These are phyloP conservation scores for Isotomurus palustris DNA, from an alignment of 2,888 invertebrate genomes.

Conservation along the genomic window DNA sequence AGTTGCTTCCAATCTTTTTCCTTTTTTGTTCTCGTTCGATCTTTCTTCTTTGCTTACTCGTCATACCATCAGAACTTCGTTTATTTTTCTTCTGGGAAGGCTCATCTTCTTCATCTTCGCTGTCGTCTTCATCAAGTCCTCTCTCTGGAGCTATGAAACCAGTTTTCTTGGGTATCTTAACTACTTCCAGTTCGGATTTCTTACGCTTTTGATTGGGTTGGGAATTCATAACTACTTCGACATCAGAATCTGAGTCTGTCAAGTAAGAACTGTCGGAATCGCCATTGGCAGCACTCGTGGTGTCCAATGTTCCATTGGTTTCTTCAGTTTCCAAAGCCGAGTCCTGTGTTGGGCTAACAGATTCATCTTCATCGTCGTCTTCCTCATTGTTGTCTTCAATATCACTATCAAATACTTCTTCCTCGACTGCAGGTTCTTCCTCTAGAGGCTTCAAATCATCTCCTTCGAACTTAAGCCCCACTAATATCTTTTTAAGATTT, in stretches of 20 bases:
- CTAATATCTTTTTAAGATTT: conserved; percentile 50
- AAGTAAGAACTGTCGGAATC: conserved; percentile 12
- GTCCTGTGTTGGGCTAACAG: conserved; percentile 51
- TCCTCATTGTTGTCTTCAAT: conserved; percentile 48
- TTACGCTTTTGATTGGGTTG: conserved; percentile 4
- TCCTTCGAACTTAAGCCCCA: conserved; percentile 49
- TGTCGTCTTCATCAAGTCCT: conserved; percentile 45
- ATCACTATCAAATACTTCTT: conserved; percentile 51
- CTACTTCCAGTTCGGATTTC: conserved; percentile 18
- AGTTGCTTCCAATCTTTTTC: conserved; percentile 80
- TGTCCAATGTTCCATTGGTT: conserved; percentile 49
- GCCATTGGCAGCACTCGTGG: neutral
- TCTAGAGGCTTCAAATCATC: conserved; percentile 50
- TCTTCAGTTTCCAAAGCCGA: conserved; percentile 56
- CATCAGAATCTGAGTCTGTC: conserved; percentile 9
- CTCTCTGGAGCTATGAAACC: conserved; percentile 33
- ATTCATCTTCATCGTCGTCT: conserved; percentile 51
- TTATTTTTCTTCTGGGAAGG: neutral
- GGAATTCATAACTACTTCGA: conserved; percentile 6
- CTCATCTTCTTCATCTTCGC: conserved; percentile 50
- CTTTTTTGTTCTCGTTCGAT: conserved; percentile 68
- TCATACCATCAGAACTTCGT: conserved; percentile 48
- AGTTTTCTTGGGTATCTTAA: conserved; percentile 12
- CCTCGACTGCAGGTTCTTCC: conserved; percentile 32
- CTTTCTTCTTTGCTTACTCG: conserved; percentile 72